Base-by-base conservation (phyloP, 2,888 invertebrate species). In the Mongoloraphidia duomilia region DNA sequence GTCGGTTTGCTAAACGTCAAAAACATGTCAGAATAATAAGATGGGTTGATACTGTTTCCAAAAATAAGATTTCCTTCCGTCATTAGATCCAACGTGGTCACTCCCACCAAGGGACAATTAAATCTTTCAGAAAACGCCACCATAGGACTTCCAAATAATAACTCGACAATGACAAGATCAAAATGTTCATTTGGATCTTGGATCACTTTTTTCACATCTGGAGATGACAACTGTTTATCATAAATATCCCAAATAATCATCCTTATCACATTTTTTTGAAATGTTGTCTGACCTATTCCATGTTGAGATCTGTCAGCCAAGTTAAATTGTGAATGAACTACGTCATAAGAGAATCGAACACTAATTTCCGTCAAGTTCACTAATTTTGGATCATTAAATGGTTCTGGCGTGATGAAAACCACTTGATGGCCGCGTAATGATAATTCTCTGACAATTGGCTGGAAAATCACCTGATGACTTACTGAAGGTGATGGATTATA, bases 391-490 rank as follows among this genome's bases (percentile, higher is more conserved):
- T n/a, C n/a, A n/a, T n/a, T n/a, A n/a, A n/a, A n/a, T n/a, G n/a
- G n/a, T n/a, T n/a, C n/a, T 34, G 72, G 49, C 1, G 74, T 71
- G 1, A 72, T 54, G 0, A 70, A 60, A 0, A 65, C 61, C 0
- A 74, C 55, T 45, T 73, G 63, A 49, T 75, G 74, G 1, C 73
- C 73, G 11, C 67, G 60, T 42, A 56, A 63, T 0, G 63, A 63
- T 12, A 75, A 56, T 41, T 69, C 69, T 2, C 63, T 59, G 9
- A 63, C 63, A 3, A 74, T 48, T 2, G 65, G 60, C 12, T 66
- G 60, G 49, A 64, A 71, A 0, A 68, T 65, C 0, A 69, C 58
- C 58, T 72, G 72, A 52, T 73, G 73, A 47, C 72, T 73, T 35
- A 70, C 62, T 0, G 70, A 68, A 1, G 72, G 65, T 3, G 59